Conservation (phyloP, 2,113 vertebrate species). For the Ancistrus triradiatus region DNA sequence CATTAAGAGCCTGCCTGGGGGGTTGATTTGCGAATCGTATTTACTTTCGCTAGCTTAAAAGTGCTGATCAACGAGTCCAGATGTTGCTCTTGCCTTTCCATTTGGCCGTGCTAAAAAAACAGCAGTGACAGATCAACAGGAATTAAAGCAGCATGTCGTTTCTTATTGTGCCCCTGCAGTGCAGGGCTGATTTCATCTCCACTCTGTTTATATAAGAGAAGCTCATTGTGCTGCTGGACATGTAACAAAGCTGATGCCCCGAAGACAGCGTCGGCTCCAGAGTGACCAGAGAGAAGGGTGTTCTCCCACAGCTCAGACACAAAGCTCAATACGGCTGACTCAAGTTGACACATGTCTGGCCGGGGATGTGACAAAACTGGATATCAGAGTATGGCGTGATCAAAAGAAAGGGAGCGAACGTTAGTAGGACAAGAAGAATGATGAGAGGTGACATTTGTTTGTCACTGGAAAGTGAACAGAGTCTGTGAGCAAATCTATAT, state of each 20-base stretch:
- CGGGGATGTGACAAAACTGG: constrained; percentile 33
- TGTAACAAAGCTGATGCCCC: constrained; percentile 7
- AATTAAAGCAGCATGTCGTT: not conserved
- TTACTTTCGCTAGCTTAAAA: constrained; percentile 55
- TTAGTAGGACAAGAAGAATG: constrained; percentile 23
- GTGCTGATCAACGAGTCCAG: constrained; percentile 55
- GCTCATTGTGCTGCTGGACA: not conserved
- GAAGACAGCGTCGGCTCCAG: constrained; percentile 2
- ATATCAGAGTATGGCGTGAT: constrained; percentile 26
- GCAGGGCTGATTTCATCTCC: not conserved
- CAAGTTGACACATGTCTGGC: constrained; percentile 37
- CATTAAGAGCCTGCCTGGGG: constrained; percentile 52
- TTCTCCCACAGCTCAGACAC: constrained; percentile 2
- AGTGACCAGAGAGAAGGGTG: constrained; percentile 5
- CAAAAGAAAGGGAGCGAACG: not conserved
- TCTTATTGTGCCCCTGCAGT: not conserved
- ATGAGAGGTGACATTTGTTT: constrained; percentile 35
- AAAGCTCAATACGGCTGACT: constrained; percentile 20
- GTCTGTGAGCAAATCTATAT: constrained; percentile 30
- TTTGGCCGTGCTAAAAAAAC: not conserved
- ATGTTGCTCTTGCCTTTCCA: constrained; percentile 52
- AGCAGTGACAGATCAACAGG: not conserved
- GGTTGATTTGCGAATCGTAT: constrained; percentile 39
- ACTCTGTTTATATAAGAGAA: constrained; percentile 12
- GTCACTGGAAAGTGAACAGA: constrained; percentile 35